Evolutionary conservation across 2,113 vertebrate genomes (phyloP), one percentile per base, ranked within the genome.

Genomic region (Cervus canadensis): DNA sequence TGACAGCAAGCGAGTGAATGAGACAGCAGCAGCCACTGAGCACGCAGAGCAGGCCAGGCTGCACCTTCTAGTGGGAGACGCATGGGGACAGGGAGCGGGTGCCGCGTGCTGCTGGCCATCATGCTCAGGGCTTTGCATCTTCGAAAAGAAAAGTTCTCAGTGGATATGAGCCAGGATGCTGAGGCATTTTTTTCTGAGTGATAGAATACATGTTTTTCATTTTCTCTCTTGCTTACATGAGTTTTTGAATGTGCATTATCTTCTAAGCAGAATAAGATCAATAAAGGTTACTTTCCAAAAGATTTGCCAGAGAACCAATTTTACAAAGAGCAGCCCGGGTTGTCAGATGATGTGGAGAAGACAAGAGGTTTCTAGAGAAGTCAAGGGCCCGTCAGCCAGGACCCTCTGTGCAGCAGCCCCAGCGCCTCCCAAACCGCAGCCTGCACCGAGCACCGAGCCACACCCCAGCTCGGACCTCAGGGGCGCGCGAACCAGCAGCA

Each of bases 51-150:
- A 9, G 45, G 0, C 28, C 26, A 2, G 8, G 2, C 60, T 6
- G 14, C 52, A 0, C 0, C 2, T 1, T 0, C 25, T 16, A 5
- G 45, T 1, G 33, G 43, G 16, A 36, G 11, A 28, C 25, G 19
- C 36, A 5, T 56, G 1, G 48, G 26, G 3, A 11, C n/a, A 3
- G 45, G 26, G 26, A 13, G 3, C 11, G 6, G 1, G 54, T 3
- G 0, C 3, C 11, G 0, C 14, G 36, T 0, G 6, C 30, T 16
- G 10, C 17, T 5, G 25, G 8, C 0, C 0, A 3, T 4, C 45
- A 6, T 0, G 13, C 25, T 43, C 9, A 0, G 3, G 16, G 9
- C 12, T 33, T 0, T 2, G 12, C 91, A 2, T 79, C 43, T 26
- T 19, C 0, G 28, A 26, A 54, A 6, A 92, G 50, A 45, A 8